Evolutionary conservation across 1,140 invertebrate genomes (phyloP).

Genomic region (Drosophila nannoptera): DNA sequence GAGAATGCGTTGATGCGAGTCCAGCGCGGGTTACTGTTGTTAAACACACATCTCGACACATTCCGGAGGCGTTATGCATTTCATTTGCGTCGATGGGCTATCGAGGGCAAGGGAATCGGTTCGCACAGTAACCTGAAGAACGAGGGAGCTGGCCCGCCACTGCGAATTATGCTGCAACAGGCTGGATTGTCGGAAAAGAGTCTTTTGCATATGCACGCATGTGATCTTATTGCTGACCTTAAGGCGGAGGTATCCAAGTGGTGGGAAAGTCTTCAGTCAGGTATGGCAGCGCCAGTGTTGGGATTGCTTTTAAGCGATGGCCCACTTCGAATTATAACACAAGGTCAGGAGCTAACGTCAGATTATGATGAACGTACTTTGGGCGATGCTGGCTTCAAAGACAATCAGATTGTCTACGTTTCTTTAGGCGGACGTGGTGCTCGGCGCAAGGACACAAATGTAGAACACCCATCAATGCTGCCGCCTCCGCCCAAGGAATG

Average conservation of each 20-base stretch:
- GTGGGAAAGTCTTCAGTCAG: conserved; percentile 80
- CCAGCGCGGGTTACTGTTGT: conserved; percentile 90
- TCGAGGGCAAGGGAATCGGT: conserved; percentile 88
- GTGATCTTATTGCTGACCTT: conserved; percentile 93
- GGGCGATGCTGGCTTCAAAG: conserved; percentile 94
- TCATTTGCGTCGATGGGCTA: conserved; percentile 90
- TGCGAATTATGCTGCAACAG: conserved; percentile 90
- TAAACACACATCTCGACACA: conserved; percentile 95
- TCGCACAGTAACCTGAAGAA: conserved; percentile 84
- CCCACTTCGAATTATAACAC: conserved; percentile 93
- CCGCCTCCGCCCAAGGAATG: conserved; percentile 89
- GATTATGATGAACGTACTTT: conserved; percentile 95
- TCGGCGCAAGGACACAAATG: conserved; percentile 84
- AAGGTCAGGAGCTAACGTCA: conserved; percentile 95
- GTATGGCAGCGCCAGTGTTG: conserved; percentile 77
- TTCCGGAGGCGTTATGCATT: conserved; percentile 93
- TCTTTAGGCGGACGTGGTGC: conserved; percentile 89
- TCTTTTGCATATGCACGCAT: conserved; percentile 86
- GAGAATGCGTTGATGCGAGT: conserved; percentile 92
- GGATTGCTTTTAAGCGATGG: conserved; percentile 87
- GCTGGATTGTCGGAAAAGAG: conserved; percentile 90
- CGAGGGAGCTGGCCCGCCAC: conserved; percentile 79
- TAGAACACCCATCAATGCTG: conserved; percentile 87
- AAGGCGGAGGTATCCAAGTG: conserved; percentile 95
- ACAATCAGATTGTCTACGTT: conserved; percentile 92